Evolutionary conservation across 2,888 invertebrate species (phyloP).

Genomic region (Venustoraphidia nigricollis): DNA sequence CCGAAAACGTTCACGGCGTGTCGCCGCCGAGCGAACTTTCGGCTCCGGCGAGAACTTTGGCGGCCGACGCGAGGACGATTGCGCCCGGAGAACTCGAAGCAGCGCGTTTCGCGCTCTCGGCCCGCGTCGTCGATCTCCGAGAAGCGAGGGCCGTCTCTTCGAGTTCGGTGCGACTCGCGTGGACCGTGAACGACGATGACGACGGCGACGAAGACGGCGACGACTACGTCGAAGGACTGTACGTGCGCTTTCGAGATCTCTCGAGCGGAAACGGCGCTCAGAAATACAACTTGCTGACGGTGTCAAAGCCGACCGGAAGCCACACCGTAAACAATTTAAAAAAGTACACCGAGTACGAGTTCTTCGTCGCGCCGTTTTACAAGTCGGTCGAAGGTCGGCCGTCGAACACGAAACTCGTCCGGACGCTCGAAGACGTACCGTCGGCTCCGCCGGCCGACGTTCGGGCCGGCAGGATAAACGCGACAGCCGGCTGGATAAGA

Average conservation of each 20-base stretch:
- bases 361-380: conserved; percentile 84
- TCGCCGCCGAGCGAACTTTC: conserved; percentile 71
- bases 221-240: conserved; percentile 43
- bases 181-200: conserved; percentile 23
- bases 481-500: conserved; percentile 63
- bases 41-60: conserved; percentile 47
- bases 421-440: conserved; percentile 77
- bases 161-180: conserved; percentile 35
- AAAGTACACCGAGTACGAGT: conserved; percentile 79
- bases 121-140: conserved; percentile 60
- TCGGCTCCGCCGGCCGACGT: conserved; percentile 68
- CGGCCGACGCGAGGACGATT: conserved; percentile 45
- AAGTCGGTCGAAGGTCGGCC: conserved; percentile 80
- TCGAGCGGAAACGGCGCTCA: conserved; percentile 33
- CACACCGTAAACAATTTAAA: conserved; percentile 62
- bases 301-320: conserved; percentile 44
- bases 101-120: conserved; percentile 58
- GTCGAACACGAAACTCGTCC: conserved; percentile 73
- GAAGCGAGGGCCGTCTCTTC: conserved; percentile 37
- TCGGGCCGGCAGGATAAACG: conserved; percentile 62
- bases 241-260: conserved; percentile 47
- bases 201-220: conserved; percentile 16
- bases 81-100: conserved; percentile 64
- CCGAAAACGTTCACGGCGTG: conserved; percentile 72
- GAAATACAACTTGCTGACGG: conserved; percentile 49